phyloP scores from a whole-genome alignment of 1,140 invertebrate genomes.

The Uloborus diversus region DNA sequence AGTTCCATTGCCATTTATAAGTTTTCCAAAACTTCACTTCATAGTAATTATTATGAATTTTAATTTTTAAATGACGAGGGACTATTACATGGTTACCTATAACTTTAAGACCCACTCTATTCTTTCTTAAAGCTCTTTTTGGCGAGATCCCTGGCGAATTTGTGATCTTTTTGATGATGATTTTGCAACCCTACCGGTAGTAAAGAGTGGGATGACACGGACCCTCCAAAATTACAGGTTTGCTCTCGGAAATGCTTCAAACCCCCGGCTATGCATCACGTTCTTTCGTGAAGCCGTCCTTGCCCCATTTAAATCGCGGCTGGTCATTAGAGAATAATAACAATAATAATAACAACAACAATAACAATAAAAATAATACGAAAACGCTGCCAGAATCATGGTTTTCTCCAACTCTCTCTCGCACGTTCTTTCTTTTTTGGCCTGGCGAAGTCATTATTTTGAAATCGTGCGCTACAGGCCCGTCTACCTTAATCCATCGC shows the following conservation, averaged over 20 bases:
- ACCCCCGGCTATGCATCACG: slow-evolving; percentile 32
- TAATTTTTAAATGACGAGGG: too few relatives aligned
- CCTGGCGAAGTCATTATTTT: not conserved
- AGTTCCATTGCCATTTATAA: too few relatives aligned
- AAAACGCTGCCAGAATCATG: not conserved
- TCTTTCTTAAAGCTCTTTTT: too few relatives aligned
- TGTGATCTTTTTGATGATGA: too few relatives aligned
- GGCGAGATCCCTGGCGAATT: not conserved
- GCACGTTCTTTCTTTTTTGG: slow-evolving; percentile 7
- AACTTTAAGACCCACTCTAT: too few relatives aligned
- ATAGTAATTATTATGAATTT: too few relatives aligned
- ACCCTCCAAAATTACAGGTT: slow-evolving; percentile 47
- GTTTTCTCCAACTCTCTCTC: not conserved
- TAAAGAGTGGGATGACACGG: slow-evolving; percentile 27
- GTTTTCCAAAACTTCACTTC: too few relatives aligned
- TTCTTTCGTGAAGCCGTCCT: slow-evolving; percentile 49
- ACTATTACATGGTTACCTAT: too few relatives aligned
- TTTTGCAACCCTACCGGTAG: slow-evolving; percentile 17
- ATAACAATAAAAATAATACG: not conserved
- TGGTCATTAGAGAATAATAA: not conserved
- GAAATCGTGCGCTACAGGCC: not conserved
- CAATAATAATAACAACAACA: slow-evolving; percentile 15
- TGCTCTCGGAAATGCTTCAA: slow-evolving; percentile 40
- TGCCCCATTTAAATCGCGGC: slow-evolving; percentile 43
- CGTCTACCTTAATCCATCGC: not conserved